Percentiles rank a stretch among this genome's conserved stretches.
These are phyloP conservation scores for Nebria ingens DNA, from an alignment of 1,140 invertebrate genomes.

Conservation along the genomic window DNA sequence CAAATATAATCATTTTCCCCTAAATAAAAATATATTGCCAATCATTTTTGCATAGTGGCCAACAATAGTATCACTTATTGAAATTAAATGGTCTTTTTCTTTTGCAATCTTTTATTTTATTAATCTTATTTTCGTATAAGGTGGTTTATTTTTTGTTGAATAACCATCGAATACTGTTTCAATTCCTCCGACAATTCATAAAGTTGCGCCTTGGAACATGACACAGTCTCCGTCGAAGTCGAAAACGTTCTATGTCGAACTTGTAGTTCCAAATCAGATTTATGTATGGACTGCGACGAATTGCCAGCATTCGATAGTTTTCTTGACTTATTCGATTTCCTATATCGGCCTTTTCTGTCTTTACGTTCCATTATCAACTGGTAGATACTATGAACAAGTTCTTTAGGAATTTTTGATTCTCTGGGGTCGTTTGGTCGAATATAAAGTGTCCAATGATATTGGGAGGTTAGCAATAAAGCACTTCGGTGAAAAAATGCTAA, in stretches of 20 bases:
- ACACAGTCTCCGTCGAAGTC: constrained; percentile 14
- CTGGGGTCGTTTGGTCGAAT: constrained; percentile 69
- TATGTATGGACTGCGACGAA: constrained; percentile 26
- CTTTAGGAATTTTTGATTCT: constrained; percentile 62
- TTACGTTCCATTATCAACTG: constrained; percentile 58
- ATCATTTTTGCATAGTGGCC: too few relatives aligned
- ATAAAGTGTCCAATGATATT: constrained; percentile 56
- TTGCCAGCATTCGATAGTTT: constrained; percentile 30
- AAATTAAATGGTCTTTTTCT: not conserved
- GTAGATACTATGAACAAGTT: constrained; percentile 59
- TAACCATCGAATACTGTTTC: not conserved
- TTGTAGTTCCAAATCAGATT: constrained; percentile 33
- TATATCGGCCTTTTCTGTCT: constrained; percentile 39
- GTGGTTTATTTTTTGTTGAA: not conserved
- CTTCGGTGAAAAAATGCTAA: constrained; percentile 52
- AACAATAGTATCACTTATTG: not conserved
- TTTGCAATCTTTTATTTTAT: not conserved
- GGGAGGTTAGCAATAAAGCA: constrained; percentile 57
- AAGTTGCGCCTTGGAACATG: constrained; percentile 13
- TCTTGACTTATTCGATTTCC: constrained; percentile 37
- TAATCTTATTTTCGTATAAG: not conserved
- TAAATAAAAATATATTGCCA: constrained; percentile 2
- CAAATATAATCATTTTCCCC: not conserved
- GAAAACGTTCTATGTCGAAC: constrained; percentile 31
- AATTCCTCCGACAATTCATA: constrained; percentile 18